Percentiles rank a stretch among this genome's conserved stretches.
These are phyloP conservation scores for Ceratotherium simum DNA, from an alignment of 2,113 vertebrate genomes.

Conservation along the genomic window DNA sequence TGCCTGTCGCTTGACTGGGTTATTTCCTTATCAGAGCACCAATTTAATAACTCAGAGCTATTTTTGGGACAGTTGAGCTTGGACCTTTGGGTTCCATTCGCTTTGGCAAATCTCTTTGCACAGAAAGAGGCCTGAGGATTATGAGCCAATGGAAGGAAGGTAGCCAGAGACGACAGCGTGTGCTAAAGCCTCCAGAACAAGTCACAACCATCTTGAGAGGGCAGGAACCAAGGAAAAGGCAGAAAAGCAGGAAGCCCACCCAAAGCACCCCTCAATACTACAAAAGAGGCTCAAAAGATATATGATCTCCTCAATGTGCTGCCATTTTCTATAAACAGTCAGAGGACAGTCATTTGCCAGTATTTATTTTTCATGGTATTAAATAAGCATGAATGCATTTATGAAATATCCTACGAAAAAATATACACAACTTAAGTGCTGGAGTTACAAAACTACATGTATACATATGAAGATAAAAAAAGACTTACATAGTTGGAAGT, in stretches of 20 bases:
- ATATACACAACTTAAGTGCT: neutral
- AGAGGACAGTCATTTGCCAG: neutral
- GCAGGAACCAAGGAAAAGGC: neutral
- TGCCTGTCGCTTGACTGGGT: neutral
- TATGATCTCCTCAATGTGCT: neutral
- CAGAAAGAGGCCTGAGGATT: neutral
- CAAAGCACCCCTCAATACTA: neutral
- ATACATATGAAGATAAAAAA: neutral
- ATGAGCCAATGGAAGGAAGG: neutral
- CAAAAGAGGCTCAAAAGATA: neutral
- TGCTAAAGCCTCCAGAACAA: neutral
- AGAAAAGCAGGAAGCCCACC: neutral
- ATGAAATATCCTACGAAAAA: neutral
- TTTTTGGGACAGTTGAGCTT: neutral
- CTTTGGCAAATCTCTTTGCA: slow-evolving; percentile 23
- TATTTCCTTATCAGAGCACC: neutral
- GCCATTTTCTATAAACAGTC: neutral
- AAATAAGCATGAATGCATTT: slow-evolving; percentile 13
- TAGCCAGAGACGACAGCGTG: neutral
- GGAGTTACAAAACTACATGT: neutral
- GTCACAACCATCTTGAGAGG: neutral
- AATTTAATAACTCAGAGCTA: neutral
- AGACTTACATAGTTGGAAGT: neutral
- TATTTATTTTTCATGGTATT: slow-evolving; percentile 44
- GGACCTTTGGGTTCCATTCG: neutral